A percentile compares a stretch with the other conserved stretches of the same genome.
These are phyloP conservation scores for Cryptocephalus moraei DNA, from an alignment of 2,888 invertebrate species.

Conservation along the genomic window DNA sequence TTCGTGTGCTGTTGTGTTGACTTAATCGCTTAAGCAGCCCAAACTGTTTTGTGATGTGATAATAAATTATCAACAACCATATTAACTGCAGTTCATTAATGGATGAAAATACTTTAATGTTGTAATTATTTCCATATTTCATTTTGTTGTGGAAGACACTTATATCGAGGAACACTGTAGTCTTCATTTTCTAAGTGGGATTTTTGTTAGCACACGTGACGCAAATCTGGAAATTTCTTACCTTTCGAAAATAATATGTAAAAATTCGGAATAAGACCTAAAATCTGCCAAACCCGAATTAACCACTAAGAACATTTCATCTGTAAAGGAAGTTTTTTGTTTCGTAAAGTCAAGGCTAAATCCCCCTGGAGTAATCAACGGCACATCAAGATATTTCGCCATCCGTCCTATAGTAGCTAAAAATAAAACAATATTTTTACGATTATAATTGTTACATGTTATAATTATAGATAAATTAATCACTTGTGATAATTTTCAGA, in stretches of 20 bases:
- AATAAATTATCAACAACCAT: no score
- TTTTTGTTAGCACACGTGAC: no score
- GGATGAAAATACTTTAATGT: no score
- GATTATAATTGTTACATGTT: not conserved
- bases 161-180: no score
- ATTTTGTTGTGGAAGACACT: no score
- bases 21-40: no score
- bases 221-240: conserved; percentile 27
- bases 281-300: conserved; percentile 66
- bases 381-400: conserved; percentile 66
- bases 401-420: conserved; percentile 72
- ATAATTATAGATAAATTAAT: not conserved
- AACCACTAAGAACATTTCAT: conserved; percentile 72
- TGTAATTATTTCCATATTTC: no score
- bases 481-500: no score
- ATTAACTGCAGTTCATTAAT: no score
- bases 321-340: conserved; percentile 54
- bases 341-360: conserved; percentile 68
- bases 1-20: no score
- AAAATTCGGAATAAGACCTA: conserved; percentile 59
- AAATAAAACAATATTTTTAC: conserved; percentile 21
- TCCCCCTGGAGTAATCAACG: conserved; percentile 72
- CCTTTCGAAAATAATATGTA: conserved; percentile 60
- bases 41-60: no score
- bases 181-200: no score